phyloP scores from a whole-genome alignment of 2,888 invertebrate genomes.

The Eupithecia subumbrata region DNA sequence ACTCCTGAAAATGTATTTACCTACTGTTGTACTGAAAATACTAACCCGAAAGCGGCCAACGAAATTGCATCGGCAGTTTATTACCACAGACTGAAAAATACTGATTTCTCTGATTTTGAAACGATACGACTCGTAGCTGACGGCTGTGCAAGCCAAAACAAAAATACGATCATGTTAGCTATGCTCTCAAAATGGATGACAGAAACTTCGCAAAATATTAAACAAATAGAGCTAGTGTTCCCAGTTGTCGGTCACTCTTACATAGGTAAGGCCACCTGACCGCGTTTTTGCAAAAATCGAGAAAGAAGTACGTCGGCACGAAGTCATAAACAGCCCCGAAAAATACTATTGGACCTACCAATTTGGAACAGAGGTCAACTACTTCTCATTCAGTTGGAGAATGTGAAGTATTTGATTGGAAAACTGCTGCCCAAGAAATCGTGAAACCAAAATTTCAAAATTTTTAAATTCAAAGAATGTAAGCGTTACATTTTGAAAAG shows the following conservation, averaged over 20 bases:
- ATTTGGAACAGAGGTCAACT: background rate
- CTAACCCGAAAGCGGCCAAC: no score
- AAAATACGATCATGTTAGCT: slow-evolving; percentile 12
- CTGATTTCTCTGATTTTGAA: no score
- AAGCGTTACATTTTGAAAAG: background rate
- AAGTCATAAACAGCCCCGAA: slow-evolving; percentile 4
- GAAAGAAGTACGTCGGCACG: slow-evolving; percentile 5
- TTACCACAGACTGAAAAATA: no score
- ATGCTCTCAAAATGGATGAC: slow-evolving; percentile 18
- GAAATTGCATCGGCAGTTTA: no score
- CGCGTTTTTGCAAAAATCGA: slow-evolving; percentile 15
- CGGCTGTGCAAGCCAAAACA: slow-evolving; percentile 15
- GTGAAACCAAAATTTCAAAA: no score
- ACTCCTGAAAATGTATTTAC: no score
- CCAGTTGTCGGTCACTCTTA: background rate
- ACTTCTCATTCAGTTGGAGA: no score
- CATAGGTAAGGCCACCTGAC: slow-evolving; percentile 8
- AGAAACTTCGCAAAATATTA: slow-evolving; percentile 7
- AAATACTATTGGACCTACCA: slow-evolving; percentile 7
- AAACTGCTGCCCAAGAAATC: no score
- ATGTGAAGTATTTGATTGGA: no score
- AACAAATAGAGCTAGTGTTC: background rate
- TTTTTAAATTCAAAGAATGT: background rate
- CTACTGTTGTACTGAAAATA: no score
- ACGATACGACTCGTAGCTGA: slow-evolving; percentile 12